phyloP scores from a whole-genome alignment of 2,888 invertebrate genomes.

The Nemotelus nigrinus region DNA sequence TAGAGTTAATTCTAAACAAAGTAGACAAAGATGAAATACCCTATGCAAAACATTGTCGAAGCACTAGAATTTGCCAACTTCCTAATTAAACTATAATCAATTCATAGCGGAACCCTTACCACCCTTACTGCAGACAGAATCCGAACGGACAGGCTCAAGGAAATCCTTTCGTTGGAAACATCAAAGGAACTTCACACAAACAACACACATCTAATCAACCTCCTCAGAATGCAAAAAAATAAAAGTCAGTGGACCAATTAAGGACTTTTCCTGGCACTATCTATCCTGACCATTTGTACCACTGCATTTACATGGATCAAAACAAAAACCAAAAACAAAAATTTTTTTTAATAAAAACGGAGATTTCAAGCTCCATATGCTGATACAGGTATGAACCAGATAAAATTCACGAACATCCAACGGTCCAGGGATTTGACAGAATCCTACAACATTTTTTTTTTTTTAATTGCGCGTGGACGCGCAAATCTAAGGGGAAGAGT shows the following conservation, averaged over 20 bases:
- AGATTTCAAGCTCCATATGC: background rate
- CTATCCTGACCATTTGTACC: background rate
- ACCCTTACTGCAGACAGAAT: background rate
- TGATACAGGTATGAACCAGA: background rate
- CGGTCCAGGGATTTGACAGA: background rate
- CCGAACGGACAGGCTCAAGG: background rate
- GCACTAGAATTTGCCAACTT: background rate
- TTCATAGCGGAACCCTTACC: background rate
- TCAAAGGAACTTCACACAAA: background rate
- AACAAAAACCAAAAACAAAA: background rate
- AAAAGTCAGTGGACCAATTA: background rate
- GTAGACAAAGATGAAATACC: background rate
- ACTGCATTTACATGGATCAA: background rate
- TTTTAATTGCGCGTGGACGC: background rate
- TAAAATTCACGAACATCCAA: background rate
- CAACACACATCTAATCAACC: background rate
- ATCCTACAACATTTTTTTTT: constrained; percentile 1
- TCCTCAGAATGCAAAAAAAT: constrained; percentile 1
- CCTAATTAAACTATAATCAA: background rate
- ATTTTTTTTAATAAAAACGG: too few species aligned
- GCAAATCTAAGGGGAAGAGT: background rate
- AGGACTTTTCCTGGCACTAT: background rate
- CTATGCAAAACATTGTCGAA: background rate
- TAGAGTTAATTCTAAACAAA: background rate
- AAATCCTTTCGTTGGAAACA: background rate